A percentile compares a stretch with the other conserved stretches of the same genome.
phyloP scores from a whole-genome alignment of 2,888 invertebrate species.

The Epinotia brunnichana region DNA sequence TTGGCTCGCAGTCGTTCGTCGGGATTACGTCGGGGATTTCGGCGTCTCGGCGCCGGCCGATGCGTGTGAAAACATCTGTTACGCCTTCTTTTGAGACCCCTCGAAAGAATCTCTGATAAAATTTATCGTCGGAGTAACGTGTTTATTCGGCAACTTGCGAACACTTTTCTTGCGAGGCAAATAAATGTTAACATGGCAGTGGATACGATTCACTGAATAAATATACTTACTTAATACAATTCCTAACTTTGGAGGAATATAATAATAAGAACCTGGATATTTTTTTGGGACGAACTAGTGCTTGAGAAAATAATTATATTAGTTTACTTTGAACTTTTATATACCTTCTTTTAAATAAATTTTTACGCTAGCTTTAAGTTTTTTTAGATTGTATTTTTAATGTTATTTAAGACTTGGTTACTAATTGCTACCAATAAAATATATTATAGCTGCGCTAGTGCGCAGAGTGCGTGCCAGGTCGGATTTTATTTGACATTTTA shows the following conservation, averaged over 20 bases:
- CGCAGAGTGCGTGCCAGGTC: too few species aligned
- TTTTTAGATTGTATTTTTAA: too few species aligned
- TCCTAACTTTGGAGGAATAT: neutral
- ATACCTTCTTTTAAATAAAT: too few species aligned
- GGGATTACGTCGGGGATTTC: slow-evolving; percentile 80
- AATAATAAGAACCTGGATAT: neutral
- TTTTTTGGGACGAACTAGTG: neutral
- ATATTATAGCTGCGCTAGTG: too few species aligned
- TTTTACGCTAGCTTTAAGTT: too few species aligned
- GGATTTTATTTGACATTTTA: too few species aligned
- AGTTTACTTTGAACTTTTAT: too few species aligned
- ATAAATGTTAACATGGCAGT: slow-evolving; percentile 17
- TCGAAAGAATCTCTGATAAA: slow-evolving; percentile 52
- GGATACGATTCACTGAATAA: slow-evolving; percentile 1
- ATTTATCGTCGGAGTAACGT: slow-evolving; percentile 37
- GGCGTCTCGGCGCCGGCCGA: slow-evolving; percentile 64
- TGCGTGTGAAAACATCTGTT: slow-evolving; percentile 81
- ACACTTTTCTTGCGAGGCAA: slow-evolving; percentile 19
- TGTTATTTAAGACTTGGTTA: too few species aligned
- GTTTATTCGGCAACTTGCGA: slow-evolving; percentile 38
- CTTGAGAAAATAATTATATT: neutral
- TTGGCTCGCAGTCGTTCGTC: slow-evolving; percentile 72
- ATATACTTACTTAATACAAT: neutral
- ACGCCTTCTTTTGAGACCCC: slow-evolving; percentile 71
- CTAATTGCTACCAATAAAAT: too few species aligned